A percentile compares a stretch with the other conserved stretches of the same genome.
These are phyloP conservation scores for Orycteropus afer DNA, from an alignment of 2,113 vertebrate species.

Conservation along the genomic window DNA sequence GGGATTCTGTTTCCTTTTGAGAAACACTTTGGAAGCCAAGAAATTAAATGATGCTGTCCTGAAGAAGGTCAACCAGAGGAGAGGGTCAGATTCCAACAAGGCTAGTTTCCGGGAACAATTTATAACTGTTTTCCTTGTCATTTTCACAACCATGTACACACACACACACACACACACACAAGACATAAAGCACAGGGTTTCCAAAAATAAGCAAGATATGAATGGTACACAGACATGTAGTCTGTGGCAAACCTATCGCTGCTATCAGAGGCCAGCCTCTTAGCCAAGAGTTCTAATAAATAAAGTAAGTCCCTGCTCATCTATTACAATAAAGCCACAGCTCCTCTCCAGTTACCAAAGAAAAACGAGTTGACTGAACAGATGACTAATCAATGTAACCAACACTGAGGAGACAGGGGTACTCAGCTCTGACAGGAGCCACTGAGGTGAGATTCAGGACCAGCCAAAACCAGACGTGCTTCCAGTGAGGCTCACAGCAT, in stretches of 20 bases:
- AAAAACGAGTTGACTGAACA: rapidly evolving
- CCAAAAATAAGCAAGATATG: not conserved
- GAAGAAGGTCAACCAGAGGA: not conserved
- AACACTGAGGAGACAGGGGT: rapidly evolving
- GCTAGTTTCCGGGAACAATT: not conserved
- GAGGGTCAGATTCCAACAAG: not conserved
- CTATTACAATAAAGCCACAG: rapidly evolving
- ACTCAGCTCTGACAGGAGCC: rapidly evolving
- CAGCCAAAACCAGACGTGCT: not conserved
- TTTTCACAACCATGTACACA: not conserved
- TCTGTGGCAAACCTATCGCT: not conserved
- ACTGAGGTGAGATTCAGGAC: not conserved
- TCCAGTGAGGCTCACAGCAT: not conserved
- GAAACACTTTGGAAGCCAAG: not conserved
- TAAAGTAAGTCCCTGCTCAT: not conserved
- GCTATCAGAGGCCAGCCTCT: not conserved
- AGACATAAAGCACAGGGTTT: not conserved
- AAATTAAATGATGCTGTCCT: not conserved
- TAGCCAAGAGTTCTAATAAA: rapidly evolving
- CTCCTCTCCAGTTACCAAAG: rapidly evolving
- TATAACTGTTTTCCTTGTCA: not conserved
- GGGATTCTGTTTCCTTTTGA: no score
- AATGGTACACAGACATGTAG: not conserved
- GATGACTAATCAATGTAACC: rapidly evolving
- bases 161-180: not conserved